Base-by-base conservation (phyloP, 2,797 vertebrate species). In the Anguilla anguilla region DNA sequence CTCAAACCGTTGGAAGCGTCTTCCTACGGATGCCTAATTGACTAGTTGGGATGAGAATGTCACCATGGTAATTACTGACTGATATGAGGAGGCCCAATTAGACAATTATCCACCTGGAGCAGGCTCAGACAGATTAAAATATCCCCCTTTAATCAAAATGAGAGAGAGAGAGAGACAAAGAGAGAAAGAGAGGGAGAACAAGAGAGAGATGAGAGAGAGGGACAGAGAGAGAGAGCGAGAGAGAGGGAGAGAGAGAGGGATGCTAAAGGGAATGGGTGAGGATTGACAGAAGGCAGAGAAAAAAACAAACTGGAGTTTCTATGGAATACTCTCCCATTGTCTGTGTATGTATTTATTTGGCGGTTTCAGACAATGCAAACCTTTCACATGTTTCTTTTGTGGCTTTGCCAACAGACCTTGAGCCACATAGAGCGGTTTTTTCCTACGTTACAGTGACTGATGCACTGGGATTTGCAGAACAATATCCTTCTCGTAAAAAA, bases 401-500 rank as follows among this genome's bases (percentile, higher is more conserved):
- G 28, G n/a, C 64, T 28, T n/a, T 67, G 7, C n/a, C n/a, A 67
- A 67, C 64, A 25, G 22, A 84, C 84, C 89, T 86, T 87, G 83
- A 84, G 82, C 84, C 85, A 57, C 74, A 85, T 4, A 89, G 84
- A 91, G 87, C 85, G 87, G 89, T 84, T 17, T 28, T 43, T 59
- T 86, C 87, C 88, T 83, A 46, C 51, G 84, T 89, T 89, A 86
- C 85, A 86, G 25, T 3, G 5, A 10, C 88, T 86, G 92, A 89
- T n/a, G n/a, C n/a, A 6, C 61, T 67, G 61, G 22, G 61, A n/a
- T 67, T 67, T 67, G 5, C 22, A 11, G 22, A 25, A 69, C 7
- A 69, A 2, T 72, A 72, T 72, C 31, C n/a, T 31, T 72, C 31
- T 1, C 28, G n/a, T 69, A 22, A 64, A 64, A 11, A 59, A 59